phyloP scores from a whole-genome alignment of 64 coral and sea anemone species.

The Stylophora pistillata region DNA sequence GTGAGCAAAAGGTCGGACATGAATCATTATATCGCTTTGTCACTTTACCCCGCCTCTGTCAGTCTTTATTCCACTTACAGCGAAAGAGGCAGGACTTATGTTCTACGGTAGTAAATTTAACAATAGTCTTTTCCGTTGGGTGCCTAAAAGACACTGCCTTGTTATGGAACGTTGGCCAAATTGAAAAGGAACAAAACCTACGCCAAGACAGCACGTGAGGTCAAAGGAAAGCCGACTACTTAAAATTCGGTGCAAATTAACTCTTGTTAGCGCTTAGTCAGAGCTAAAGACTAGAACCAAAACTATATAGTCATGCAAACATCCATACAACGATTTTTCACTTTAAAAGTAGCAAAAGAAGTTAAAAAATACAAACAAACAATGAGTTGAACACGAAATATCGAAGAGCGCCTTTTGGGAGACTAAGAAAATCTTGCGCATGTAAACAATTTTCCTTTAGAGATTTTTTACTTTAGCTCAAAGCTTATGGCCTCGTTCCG shows the following conservation, averaged over 20 bases:
- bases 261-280: neutral
- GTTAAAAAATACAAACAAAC: conserved; percentile 2
- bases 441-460: neutral
- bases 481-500: neutral
- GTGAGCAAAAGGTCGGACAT: conserved; percentile 13
- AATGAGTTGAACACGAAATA: neutral
- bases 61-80: neutral
- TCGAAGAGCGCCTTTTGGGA: neutral
- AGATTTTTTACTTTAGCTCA: neutral
- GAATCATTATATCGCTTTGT: conserved; percentile 20
- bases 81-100: neutral
- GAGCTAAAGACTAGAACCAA: neutral
- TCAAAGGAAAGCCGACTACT: neutral
- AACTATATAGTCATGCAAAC: neutral
- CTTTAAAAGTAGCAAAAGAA: neutral
- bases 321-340: neutral
- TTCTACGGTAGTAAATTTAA: neutral
- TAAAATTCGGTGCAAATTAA: conserved; percentile 13
- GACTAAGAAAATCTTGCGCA: neutral
- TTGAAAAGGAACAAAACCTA: conserved; percentile 8
- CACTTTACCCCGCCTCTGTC: neutral
- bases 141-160: neutral
- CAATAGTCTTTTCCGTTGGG: neutral
- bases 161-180: conserved; percentile 8
- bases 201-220: neutral